Base-by-base conservation (phyloP, 2,797 vertebrate genomes). In the Melanogrammus aeglefinus region DNA sequence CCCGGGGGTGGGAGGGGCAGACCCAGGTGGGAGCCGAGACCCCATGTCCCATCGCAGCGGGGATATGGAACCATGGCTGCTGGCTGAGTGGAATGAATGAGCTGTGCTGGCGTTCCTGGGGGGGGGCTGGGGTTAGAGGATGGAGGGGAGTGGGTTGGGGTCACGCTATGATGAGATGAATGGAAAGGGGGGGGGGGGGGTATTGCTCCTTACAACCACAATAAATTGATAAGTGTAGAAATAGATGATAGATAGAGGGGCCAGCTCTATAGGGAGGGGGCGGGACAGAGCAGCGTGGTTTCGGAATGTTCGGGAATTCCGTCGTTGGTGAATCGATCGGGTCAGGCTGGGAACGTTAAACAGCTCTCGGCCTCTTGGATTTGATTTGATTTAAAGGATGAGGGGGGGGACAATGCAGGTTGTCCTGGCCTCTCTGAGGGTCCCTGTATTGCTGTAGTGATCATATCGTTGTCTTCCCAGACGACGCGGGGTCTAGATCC, bases 171-270 rank as follows among this genome's bases (percentile, higher is more conserved):
- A 93, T 91, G 93, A 88, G 77, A 94, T 91, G 93, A 86, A 89
- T 88, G 90, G 82, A 78, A 86, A 86, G 85, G 84, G 8, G 27
- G 14, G n/a, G 21, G 86, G 71, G 24, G 76, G 57, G 85, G 86
- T 63, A 84, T 79, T 72, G 92, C 92, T 92, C 91, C 92, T 92
- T 91, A 93, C 92, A 93, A 93, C 92, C 91, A 86, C 76, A 79
- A 82, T 72, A 6, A n/a, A 39, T 72, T 27, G 76, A 1, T 21
- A 51, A 51, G 18, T 51, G 21, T 63, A n/a, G n/a, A n/a, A 63
- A 24, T 63, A 63, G 1, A 63, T n/a, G 21, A 33, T 33, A 31
- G 6, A 63, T 7, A n/a, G n/a, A 3, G 71, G 47, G 21, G 18
- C 33, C 72, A 21, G 82, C 31, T 78, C 80, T 63, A 75, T 78